Conservation (phyloP, 2,888 invertebrate genomes). For the Tetheella fluctuosa region DNA sequence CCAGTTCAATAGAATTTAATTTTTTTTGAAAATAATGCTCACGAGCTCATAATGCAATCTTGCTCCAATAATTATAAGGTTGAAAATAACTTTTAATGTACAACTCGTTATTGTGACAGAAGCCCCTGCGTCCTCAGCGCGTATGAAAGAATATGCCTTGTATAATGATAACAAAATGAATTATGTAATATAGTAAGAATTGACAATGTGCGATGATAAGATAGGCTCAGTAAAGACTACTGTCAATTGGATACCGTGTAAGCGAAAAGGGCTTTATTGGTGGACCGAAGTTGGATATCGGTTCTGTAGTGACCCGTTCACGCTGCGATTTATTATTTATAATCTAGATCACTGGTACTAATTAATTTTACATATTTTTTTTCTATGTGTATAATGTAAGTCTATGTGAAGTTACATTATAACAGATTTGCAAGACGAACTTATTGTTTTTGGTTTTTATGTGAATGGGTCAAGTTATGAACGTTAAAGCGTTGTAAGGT, state of each 20-base stretch:
- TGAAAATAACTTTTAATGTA: conserved; percentile 12
- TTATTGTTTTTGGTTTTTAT: neutral
- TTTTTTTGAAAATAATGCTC: neutral
- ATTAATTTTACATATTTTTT: conserved; percentile 20
- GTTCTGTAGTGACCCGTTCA: conserved; percentile 18
- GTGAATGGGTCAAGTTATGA: neutral
- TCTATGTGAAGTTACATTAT: neutral
- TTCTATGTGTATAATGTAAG: neutral
- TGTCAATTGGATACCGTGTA: conserved; percentile 70
- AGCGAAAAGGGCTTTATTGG: conserved; percentile 65
- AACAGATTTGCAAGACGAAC: neutral
- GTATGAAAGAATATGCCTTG: conserved; percentile 77
- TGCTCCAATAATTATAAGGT: conserved; percentile 13
- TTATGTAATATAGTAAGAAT: conserved; percentile 78
- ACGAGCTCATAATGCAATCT: neutral
- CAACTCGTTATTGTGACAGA: conserved; percentile 15
- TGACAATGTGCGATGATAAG: conserved; percentile 69
- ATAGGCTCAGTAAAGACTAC: conserved; percentile 60
- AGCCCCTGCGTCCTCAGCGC: conserved; percentile 53
- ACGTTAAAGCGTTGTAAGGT: neutral
- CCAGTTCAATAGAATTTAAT: too few relatives aligned
- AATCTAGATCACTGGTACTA: conserved; percentile 23
- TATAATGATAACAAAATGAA: conserved; percentile 80
- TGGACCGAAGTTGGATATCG: conserved; percentile 21
- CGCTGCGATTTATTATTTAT: conserved; percentile 20